Evolutionary conservation across 30 jellyfish, hydroid and myxozoan species (phyloP).

Genomic region (Phacellophora camtschatica): DNA sequence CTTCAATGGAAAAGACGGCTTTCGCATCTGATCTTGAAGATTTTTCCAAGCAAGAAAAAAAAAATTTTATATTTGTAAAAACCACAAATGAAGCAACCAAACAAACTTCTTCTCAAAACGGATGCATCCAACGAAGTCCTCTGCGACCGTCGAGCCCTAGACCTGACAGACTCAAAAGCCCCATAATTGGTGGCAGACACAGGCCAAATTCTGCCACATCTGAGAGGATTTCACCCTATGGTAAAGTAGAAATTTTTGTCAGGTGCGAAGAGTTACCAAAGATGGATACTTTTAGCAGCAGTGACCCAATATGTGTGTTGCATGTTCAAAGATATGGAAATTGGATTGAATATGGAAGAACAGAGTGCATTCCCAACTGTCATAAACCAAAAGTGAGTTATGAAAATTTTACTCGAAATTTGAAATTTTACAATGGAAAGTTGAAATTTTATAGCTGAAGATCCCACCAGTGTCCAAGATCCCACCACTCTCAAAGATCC

Average conservation of each 20-base stretch:
- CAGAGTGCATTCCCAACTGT: conserved; percentile 82
- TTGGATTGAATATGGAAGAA: conserved; percentile 81
- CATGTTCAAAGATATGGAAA: conserved; percentile 67
- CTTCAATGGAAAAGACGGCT: too few species aligned
- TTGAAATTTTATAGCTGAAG: too few species aligned
- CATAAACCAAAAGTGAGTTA: conserved; percentile 75
- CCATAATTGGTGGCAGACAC: conserved; percentile 6
- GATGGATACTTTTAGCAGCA: conserved; percentile 74
- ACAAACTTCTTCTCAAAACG: background rate
- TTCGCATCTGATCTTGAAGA: too few species aligned
- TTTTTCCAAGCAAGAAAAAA: too few species aligned
- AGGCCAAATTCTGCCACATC: conserved; percentile 18
- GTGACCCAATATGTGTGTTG: conserved; percentile 77
- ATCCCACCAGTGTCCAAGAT: too few species aligned
- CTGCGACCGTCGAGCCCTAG: conserved; percentile 29
- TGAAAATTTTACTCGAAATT: too few species aligned
- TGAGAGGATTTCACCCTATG: conserved; percentile 12
- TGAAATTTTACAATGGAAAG: too few species aligned
- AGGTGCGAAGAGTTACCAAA: conserved; percentile 72
- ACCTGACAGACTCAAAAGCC: background rate
- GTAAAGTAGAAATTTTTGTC: conserved; percentile 59
- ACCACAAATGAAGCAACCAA: too few species aligned
- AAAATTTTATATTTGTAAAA: too few species aligned
- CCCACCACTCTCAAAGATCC: too few species aligned
- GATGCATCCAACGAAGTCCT: conserved; percentile 32